Percentiles rank a stretch among this genome's conserved stretches.
Evolutionary conservation across 2,888 invertebrate species (phyloP).

Genomic region (Drosophila recens): DNA sequence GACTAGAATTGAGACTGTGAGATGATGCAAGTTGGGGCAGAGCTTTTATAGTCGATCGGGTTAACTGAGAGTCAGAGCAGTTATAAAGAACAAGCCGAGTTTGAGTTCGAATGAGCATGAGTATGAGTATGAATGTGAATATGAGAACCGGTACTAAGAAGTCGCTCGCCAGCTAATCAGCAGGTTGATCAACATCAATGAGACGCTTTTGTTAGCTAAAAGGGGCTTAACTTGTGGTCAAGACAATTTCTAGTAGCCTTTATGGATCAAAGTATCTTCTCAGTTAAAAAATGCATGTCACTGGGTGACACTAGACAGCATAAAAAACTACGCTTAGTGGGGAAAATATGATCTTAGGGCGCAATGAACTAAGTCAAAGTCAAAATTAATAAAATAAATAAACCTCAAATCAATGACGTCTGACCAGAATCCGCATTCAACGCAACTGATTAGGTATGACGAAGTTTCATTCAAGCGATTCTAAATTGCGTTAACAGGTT

Average conservation of each 20-base stretch:
- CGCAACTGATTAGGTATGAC: conserved; percentile 17
- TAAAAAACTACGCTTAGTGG: conserved; percentile 16
- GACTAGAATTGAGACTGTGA: conserved; percentile 49
- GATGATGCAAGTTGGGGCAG: not conserved
- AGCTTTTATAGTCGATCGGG: conserved; percentile 55
- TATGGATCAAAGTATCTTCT: not conserved
- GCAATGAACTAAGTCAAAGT: conserved; percentile 54
- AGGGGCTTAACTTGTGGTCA: conserved; percentile 52
- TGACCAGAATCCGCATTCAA: conserved; percentile 19
- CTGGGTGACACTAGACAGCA: conserved; percentile 45
- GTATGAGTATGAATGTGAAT: too few relatives aligned
- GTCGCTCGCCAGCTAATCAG: conserved; percentile 27
- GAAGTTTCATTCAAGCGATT: conserved; percentile 18
- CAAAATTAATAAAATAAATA: not conserved
- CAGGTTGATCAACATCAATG: conserved; percentile 33
- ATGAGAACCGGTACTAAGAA: conserved; percentile 51
- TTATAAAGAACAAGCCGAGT: conserved; percentile 30
- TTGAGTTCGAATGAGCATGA: conserved; percentile 1
- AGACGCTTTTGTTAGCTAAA: conserved; percentile 21
- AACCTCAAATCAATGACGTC: conserved; percentile 44
- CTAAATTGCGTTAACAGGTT: conserved; percentile 27
- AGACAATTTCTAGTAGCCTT: conserved; percentile 26
- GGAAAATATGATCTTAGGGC: conserved; percentile 26
- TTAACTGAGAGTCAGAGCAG: conserved; percentile 26
- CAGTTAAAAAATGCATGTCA: conserved; percentile 45